Base-by-base conservation (phyloP, 2,888 invertebrate species). In the Atrina japonica region DNA sequence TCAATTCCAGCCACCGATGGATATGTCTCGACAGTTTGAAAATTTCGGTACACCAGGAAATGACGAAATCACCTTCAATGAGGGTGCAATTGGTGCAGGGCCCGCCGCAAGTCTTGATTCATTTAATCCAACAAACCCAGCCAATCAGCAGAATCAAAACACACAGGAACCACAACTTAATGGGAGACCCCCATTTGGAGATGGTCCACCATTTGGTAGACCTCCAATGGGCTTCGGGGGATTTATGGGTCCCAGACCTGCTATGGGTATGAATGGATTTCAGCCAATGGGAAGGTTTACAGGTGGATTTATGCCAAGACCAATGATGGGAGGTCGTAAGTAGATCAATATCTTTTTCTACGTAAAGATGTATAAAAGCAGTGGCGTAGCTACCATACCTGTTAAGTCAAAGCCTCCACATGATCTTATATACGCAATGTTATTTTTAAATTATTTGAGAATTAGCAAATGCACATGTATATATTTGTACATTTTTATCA, bases 51-150 rank as follows among this genome's bases (percentile, higher is more conserved):
- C 61, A 29, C n/a, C 49, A 21, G 61, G 61, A 11, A 61, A 61
- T 29, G 61, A 61, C 23, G 43, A 53, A 35, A 29, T 61, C n/a
- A 43, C 61, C 16, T 61, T 71, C 70, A 69, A 84, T 77, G 16
- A 80, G 75, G 27, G 80, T 83, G 50, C 84, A 86, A 40, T 77
- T 77, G 55, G 83, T 81, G 2, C 61, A 56, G 35, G 63, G 61
- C n/a, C 65, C 71, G 11, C 35, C 6, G 6, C 70, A 66, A n/a
- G 74, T 65, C 7, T 55, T 63, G 7, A 70, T 75, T 47, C 68
- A 56, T 55, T 84, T 77, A n/a, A 40, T 11, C 35, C 35, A 35
- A 11, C 35, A 11, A 35, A 35, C 35, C 35, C 35, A 35, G 35
- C 35, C 5, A 35, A 35, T 35, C 35, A 35, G 11, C 35, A 35